Evolutionary conservation across 2,797 vertebrate genomes (phyloP).

Genomic region (Taenioides sp.): DNA sequence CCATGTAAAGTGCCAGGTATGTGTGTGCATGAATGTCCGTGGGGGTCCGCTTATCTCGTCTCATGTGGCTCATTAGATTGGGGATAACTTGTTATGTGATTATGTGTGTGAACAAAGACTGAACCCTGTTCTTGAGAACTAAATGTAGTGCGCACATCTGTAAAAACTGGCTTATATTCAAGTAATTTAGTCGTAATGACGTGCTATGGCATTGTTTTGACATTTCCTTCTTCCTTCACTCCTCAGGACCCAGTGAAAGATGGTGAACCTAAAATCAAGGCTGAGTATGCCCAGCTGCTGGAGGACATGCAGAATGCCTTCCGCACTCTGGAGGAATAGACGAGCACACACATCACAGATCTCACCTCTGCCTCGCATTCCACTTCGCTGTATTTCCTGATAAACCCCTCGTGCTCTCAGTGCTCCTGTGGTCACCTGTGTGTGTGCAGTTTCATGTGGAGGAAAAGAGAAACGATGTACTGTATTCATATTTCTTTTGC

Average conservation of each 20-base stretch:
- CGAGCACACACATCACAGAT: constrained; percentile 14
- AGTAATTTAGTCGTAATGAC: no score
- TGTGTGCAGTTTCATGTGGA: constrained; percentile 53
- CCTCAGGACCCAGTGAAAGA: constrained; percentile 93
- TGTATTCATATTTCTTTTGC: constrained; percentile 69
- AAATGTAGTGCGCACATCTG: not conserved
- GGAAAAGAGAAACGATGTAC: constrained; percentile 72
- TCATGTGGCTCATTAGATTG: not conserved
- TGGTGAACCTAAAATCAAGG: constrained; percentile 94
- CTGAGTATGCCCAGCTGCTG: constrained; percentile 88
- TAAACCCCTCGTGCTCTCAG: constrained; percentile 30
- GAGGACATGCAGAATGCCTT: constrained; percentile 99
- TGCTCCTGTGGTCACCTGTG: constrained; percentile 45
- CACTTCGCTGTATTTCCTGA: constrained; percentile 51
- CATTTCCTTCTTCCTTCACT: not conserved
- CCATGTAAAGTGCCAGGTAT: not conserved
- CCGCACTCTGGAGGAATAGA: constrained; percentile 88
- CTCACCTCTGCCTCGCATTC: constrained; percentile 73
- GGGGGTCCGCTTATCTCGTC: not conserved
- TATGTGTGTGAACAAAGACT: not conserved
- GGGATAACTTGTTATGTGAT: not conserved
- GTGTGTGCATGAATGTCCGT: not conserved
- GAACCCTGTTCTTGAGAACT: not conserved
- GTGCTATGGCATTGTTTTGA: not conserved
- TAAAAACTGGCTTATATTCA: no score